phyloP scores from a whole-genome alignment of 1,140 invertebrate species.

The Pomacea maculata region DNA sequence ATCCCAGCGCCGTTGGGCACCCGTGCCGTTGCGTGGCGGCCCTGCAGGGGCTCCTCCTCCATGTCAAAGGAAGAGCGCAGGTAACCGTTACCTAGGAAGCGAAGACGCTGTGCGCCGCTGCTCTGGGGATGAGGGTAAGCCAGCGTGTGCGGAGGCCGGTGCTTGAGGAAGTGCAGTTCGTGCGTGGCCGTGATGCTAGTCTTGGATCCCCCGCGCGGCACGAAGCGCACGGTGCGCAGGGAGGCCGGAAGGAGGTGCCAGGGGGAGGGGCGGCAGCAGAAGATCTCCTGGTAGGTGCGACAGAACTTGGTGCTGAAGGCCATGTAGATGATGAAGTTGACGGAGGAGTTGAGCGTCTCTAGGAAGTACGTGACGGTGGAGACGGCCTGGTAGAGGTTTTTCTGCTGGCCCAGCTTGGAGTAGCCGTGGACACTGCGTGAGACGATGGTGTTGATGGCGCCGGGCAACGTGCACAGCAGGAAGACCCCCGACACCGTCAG shows the following conservation, averaged over 20 bases:
- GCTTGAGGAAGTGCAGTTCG: constrained; percentile 27
- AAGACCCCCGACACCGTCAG: constrained; percentile 51
- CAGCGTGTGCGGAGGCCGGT: constrained; percentile 7
- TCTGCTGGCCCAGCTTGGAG: constrained; percentile 34
- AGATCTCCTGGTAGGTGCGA: constrained; percentile 49
- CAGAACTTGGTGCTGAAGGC: constrained; percentile 51
- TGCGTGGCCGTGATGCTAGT: constrained; percentile 18
- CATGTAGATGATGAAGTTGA: constrained; percentile 61
- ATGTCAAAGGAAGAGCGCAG: constrained; percentile 11
- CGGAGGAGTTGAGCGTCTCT: constrained; percentile 54
- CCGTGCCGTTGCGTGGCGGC: background rate
- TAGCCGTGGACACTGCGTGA: constrained; percentile 42
- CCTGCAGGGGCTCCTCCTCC: constrained; percentile 9
- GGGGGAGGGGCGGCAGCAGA: constrained; percentile 37
- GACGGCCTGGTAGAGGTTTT: constrained; percentile 44
- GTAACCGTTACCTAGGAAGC: constrained; percentile 20
- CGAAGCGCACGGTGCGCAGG: constrained; percentile 24
- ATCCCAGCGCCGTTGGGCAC: background rate
- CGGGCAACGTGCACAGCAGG: constrained; percentile 53
- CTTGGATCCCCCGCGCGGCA: constrained; percentile 18
- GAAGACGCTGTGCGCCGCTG: constrained; percentile 17
- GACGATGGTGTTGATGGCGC: constrained; percentile 48
- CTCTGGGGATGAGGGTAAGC: constrained; percentile 19
- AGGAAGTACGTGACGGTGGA: constrained; percentile 48
- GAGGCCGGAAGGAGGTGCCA: constrained; percentile 17